Base-by-base conservation (phyloP, 2,888 invertebrate species). In the Spisula solida region DNA sequence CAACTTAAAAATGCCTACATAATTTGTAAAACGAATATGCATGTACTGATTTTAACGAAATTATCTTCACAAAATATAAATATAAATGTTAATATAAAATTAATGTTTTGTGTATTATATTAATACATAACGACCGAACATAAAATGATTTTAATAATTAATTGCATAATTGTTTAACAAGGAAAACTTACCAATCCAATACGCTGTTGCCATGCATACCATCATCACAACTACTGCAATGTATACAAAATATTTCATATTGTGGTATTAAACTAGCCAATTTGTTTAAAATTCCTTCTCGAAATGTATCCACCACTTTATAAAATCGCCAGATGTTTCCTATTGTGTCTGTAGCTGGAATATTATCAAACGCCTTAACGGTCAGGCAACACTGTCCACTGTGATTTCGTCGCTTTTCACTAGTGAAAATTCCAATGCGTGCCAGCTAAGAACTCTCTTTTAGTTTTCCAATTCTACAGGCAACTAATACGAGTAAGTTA, bases 171-270 rank as follows among this genome's bases (percentile, higher is more conserved):
- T 51, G 14, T 14, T 1, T 51, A 25, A 66, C 25, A 6, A 66
- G 25, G n/a, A 66, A 66, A 18, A 75, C 75, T 75, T 34, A 75
- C 75, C 75, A 75, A 75, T 75, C 75, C 75, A 75, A 31, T 75
- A 75, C 8, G 75, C 75, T 31, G 75, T 31, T 34, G 75, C 75
- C 31, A 75, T 18, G 31, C 31, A 31, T 6, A 75, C 14, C 31
- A 75, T 29, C 34, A 75, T 20, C 31, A 75, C 75, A 14, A 34
- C 34, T 31, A 31, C 34, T 75, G 75, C 31, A 31, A 75, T 75
- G 75, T 31, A 20, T 34, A 75, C 75, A 75, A 75, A 31, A 14
- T 75, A 75, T 75, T 75, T 75, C 75, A 75, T 75, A 31, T 75
- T 75, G 5, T 25, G 18, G 31, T 18, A 75, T 75, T 75, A 31